These are phyloP conservation scores for Automeris io DNA, from an alignment of 2,888 invertebrate species.

Conservation along the genomic window DNA sequence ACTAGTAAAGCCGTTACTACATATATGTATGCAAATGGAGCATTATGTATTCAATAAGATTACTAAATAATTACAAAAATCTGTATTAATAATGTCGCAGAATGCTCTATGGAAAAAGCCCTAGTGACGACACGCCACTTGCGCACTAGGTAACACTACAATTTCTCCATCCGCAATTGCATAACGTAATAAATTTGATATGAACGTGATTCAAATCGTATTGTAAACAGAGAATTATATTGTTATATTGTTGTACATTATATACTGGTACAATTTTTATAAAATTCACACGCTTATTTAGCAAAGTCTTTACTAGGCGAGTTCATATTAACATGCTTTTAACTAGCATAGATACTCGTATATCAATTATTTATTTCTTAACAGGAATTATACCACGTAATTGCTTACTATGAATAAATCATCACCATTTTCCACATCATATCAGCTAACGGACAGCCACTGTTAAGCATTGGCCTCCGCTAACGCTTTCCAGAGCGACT, in stretches of 20 bases:
- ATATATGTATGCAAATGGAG: no score
- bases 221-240: background rate
- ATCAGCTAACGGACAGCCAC: no score
- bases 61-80: background rate
- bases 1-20: no score
- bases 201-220: conserved; percentile 1
- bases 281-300: background rate
- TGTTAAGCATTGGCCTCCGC: no score
- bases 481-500: no score
- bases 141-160: conserved; percentile 1
- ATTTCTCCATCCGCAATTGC: conserved; percentile 2
- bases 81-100: background rate
- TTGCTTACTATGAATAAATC: no score
- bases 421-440: no score
- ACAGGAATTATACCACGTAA: no score
- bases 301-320: background rate
- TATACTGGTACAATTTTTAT: background rate
- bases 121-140: conserved; percentile 1
- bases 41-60: no score
- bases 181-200: conserved; percentile 2
- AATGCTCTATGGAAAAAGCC: background rate
- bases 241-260: background rate
- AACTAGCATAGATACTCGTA: no score
- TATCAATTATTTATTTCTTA: no score
- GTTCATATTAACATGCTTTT: background rate